Base-by-base conservation (phyloP, 2,113 vertebrate species). In the Bambusicola thoracicus region DNA sequence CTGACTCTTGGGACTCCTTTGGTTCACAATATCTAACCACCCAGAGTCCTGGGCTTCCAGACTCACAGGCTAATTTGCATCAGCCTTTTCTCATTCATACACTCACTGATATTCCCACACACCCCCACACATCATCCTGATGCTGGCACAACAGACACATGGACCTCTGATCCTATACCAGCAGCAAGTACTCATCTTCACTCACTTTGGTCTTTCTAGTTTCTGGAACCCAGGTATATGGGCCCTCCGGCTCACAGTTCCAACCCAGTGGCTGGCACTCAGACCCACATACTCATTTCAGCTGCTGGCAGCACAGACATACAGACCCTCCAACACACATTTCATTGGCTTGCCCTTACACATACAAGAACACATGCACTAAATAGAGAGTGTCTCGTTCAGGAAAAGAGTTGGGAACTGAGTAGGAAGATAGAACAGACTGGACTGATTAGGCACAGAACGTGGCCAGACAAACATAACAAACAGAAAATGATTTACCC, bases 301-400 rank as follows among this genome's bases (percentile, higher is more conserved):
- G 16, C 34, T 75, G 16, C 11, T 58, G 63, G 21, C 12, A 68
- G 2, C 16, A 69, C n/a, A 51, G 32, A 34, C 2, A 21, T 43
- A 7, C 1, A 2, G 20, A 8, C 10, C 8, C 29, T 59, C 32
- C 69, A 76, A 29, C 1, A 3, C 8, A 29, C 22, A 24, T 13
- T 49, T 13, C 22, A 34, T 43, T 8, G 56, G 27, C 55, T 75
- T 80, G 27, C 5, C 13, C n/a, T 51, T 3, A 61, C 8, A 21
- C 2, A 1, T 4, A 10, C 22, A 6, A 22, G n/a, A 3, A 40
- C 10, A n/a, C 14, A 46, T 12, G 22, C 3, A 30, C 32, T 21
- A 32, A 92, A 49, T 1, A 74, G 16, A 6, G 15, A 38, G 34
- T 13, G 8, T 8, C 15, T 70, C 14, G 32, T 2, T 1, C n/a